phyloP scores from a whole-genome alignment of 2,797 vertebrate genomes.

The Enteromius thamalakanensis region DNA sequence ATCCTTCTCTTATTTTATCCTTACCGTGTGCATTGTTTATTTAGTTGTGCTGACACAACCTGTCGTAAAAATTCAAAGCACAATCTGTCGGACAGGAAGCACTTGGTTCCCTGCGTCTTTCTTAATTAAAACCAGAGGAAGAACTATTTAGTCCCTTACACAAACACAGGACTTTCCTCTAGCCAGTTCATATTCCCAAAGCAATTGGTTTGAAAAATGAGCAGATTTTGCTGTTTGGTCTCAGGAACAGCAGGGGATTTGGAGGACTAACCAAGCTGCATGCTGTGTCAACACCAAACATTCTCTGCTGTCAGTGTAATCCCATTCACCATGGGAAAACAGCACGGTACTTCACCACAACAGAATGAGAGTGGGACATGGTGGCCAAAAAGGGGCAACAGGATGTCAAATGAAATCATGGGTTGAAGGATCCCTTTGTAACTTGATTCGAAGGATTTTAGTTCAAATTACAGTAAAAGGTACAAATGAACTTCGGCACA shows the following conservation, averaged over 20 bases:
- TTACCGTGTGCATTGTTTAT: slow-evolving; percentile 28
- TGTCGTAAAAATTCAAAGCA: slow-evolving; percentile 58
- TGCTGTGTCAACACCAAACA: slow-evolving; percentile 44
- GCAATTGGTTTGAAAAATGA: slow-evolving; percentile 36
- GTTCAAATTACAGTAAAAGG: not conserved
- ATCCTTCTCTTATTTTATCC: slow-evolving; percentile 9
- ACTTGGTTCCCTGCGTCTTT: slow-evolving; percentile 43
- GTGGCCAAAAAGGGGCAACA: not conserved
- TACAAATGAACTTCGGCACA: not conserved
- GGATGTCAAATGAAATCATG: not conserved
- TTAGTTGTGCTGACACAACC: slow-evolving; percentile 60
- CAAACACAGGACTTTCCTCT: slow-evolving; percentile 42
- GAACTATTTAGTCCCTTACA: slow-evolving; percentile 45
- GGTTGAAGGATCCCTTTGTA: not conserved
- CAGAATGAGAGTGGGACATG: slow-evolving; percentile 7
- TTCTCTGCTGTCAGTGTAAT: slow-evolving; percentile 45
- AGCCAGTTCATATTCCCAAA: slow-evolving; percentile 26
- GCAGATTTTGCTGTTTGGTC: slow-evolving; percentile 40
- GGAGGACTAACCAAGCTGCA: slow-evolving; percentile 35
- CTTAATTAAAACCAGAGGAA: slow-evolving; percentile 66
- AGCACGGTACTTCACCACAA: slow-evolving; percentile 10
- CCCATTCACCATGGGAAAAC: slow-evolving; percentile 37
- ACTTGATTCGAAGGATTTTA: not conserved
- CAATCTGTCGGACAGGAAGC: slow-evolving; percentile 61
- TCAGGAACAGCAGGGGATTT: slow-evolving; percentile 40